Evolutionary conservation across 2,797 vertebrate genomes (phyloP).

Genomic region (Sardinella longiceps): DNA sequence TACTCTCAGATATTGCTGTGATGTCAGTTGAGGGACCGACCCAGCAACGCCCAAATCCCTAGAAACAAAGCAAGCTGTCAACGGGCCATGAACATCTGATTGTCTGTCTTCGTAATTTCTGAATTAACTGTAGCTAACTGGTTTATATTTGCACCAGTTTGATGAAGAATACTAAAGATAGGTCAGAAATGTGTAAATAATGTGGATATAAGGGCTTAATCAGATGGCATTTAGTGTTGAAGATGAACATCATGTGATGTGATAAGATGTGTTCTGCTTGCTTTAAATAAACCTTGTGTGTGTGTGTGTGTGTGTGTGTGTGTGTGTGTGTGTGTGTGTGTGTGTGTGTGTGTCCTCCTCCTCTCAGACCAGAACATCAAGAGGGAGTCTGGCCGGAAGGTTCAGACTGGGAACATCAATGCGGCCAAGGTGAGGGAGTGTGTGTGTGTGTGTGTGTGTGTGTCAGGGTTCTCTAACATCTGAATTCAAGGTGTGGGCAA

Average conservation of each 20-base stretch:
- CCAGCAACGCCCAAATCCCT: not conserved
- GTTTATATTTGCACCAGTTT: not conserved
- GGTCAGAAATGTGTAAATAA: too few species aligned
- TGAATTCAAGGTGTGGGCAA: not conserved
- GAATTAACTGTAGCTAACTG: not conserved
- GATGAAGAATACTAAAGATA: too few species aligned
- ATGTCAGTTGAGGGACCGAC: not conserved
- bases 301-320: not conserved
- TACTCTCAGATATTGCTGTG: not conserved
- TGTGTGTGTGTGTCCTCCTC: not conserved
- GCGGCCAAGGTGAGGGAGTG: conserved; percentile 20
- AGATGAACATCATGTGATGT: too few species aligned
- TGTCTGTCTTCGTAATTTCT: not conserved
- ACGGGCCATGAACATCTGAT: not conserved
- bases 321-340: not conserved
- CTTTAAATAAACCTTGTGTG: not conserved
- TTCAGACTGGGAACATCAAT: conserved; percentile 35
- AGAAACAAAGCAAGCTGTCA: not conserved
- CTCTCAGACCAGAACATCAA: conserved; percentile 28
- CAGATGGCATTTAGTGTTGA: too few species aligned
- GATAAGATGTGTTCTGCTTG: not conserved
- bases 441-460: not conserved
- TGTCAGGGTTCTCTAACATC: too few species aligned
- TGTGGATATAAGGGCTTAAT: too few species aligned
- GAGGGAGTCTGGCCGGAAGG: conserved; percentile 42